phyloP scores from a whole-genome alignment of 2,113 vertebrate genomes.

The Archilochus colubris region DNA sequence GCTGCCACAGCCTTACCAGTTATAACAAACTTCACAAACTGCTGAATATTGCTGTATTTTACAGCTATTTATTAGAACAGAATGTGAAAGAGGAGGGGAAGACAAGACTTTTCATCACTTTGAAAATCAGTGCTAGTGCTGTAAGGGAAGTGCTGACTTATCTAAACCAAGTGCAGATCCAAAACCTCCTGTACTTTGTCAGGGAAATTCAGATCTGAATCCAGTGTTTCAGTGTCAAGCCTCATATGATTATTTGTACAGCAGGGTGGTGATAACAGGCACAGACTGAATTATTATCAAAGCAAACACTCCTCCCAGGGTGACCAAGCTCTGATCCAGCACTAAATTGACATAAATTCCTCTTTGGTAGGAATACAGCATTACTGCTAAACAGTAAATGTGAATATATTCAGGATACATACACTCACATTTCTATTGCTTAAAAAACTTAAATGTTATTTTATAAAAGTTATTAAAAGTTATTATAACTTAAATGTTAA shows the following conservation, averaged over 20 bases:
- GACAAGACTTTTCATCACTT: neutral
- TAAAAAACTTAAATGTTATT: neutral
- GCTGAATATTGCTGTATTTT: neutral
- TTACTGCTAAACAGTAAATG: neutral
- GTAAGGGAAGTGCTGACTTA: neutral
- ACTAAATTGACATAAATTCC: neutral
- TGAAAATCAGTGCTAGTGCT: neutral
- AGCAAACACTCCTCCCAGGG: neutral
- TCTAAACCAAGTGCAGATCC: neutral
- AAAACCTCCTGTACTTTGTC: neutral
- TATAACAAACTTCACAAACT: neutral
- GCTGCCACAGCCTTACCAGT: neutral
- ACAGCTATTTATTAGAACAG: neutral
- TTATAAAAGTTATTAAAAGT: too few relatives aligned
- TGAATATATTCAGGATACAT: neutral
- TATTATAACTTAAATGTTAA: too few relatives aligned
- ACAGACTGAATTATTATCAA: neutral
- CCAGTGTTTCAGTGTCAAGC: neutral
- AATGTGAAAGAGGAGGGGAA: accelerated
- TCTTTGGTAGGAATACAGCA: neutral
- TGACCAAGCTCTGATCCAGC: neutral
- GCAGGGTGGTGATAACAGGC: neutral
- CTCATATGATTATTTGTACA: neutral
- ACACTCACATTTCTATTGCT: neutral
- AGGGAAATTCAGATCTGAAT: neutral